A percentile compares a stretch with the other conserved stretches of the same genome.
Evolutionary conservation across 2,888 invertebrate genomes (phyloP).

Genomic region (Adelognathus sp.): DNA sequence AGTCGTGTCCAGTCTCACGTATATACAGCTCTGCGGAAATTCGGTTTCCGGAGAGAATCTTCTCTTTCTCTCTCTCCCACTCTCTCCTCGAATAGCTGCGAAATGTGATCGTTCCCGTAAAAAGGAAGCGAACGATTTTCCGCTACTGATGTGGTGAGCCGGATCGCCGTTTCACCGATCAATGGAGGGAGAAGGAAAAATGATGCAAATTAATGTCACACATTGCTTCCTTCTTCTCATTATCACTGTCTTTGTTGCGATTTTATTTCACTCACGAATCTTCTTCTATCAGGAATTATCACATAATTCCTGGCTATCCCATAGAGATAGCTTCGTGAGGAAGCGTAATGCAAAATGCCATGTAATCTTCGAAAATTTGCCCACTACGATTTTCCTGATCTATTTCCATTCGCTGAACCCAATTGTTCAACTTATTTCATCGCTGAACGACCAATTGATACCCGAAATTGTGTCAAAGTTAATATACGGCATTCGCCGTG

Average conservation of each 20-base stretch:
- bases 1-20: slow-evolving; percentile 16
- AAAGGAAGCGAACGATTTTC: slow-evolving; percentile 38
- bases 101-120: not conserved
- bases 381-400: too few relatives aligned
- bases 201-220: not conserved
- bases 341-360: too few relatives aligned
- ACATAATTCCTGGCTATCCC: too few relatives aligned
- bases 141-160: not conserved
- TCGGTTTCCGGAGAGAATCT: slow-evolving; percentile 39
- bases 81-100: slow-evolving; percentile 36
- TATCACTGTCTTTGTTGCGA: not conserved
- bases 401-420: too few relatives aligned
- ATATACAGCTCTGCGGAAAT: slow-evolving; percentile 35
- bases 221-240: slow-evolving; percentile 5
- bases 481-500: not conserved
- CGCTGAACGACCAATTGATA: too few relatives aligned
- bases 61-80: too few relatives aligned
- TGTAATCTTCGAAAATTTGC: too few relatives aligned
- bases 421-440: too few relatives aligned
- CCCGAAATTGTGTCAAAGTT: too few relatives aligned
- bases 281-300: too few relatives aligned
- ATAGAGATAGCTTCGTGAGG: too few relatives aligned
- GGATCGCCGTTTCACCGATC: not conserved
- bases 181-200: slow-evolving; percentile 10
- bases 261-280: not conserved